A percentile compares a stretch with the other conserved stretches of the same genome.
Evolutionary conservation across 2,113 vertebrate species (phyloP).

Genomic region (Lophius piscatorius): DNA sequence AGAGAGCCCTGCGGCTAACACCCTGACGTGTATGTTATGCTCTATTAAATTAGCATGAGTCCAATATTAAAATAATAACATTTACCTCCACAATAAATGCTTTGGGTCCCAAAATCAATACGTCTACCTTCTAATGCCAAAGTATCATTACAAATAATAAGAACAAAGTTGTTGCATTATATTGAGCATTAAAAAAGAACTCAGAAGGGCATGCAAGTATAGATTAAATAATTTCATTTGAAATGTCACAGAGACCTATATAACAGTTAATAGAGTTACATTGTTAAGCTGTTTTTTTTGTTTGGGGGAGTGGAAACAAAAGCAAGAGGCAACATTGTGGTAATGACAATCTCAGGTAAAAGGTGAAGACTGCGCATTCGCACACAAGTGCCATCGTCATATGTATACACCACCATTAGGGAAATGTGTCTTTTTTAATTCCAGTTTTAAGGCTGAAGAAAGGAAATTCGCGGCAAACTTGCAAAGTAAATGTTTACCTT

Average conservation of each 20-base stretch:
- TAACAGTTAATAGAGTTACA: conserved; percentile 74
- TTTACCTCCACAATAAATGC: conserved; percentile 81
- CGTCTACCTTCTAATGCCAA: conserved; percentile 75
- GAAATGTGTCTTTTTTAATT: conserved; percentile 45
- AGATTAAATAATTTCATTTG: conserved; percentile 81
- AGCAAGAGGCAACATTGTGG: conserved; percentile 24
- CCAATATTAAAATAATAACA: conserved; percentile 85
- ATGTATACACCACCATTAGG: conserved; percentile 13
- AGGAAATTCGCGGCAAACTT: conserved; percentile 28
- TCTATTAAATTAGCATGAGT: conserved; percentile 82
- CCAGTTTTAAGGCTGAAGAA: conserved; percentile 6
- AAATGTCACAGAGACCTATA: conserved; percentile 83
- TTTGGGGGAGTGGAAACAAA: conserved; percentile 42
- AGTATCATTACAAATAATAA: conserved; percentile 84
- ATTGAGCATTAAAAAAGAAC: conserved; percentile 71
- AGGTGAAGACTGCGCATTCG: conserved; percentile 2
- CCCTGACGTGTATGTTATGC: conserved; percentile 71
- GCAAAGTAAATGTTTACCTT: conserved; percentile 34
- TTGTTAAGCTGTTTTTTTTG: conserved; percentile 60
- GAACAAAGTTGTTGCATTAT: conserved; percentile 77
- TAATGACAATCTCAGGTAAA: conserved; percentile 35
- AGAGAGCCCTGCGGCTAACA: conserved; percentile 68
- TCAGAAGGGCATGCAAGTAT: conserved; percentile 74
- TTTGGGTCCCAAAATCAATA: conserved; percentile 82
- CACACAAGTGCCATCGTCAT: conserved; percentile 15